A percentile compares a stretch with the other conserved stretches of the same genome.
Evolutionary conservation across 2,113 vertebrate species (phyloP).

Genomic region (Stegastes partitus): DNA sequence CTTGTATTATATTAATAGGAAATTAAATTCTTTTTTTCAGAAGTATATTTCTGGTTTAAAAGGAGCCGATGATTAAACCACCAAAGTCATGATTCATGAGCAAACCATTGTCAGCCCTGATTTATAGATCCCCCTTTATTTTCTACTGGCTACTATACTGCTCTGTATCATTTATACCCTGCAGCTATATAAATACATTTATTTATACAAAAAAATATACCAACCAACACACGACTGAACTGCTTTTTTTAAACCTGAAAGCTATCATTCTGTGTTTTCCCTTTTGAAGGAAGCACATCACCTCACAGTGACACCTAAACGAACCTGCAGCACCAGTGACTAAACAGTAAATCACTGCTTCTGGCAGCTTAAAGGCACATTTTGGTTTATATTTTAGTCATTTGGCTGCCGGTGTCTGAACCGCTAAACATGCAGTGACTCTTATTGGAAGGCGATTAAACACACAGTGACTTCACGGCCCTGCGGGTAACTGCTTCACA

Average conservation of each 20-base stretch:
- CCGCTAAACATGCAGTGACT: constrained; percentile 17
- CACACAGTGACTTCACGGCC: constrained; percentile 28
- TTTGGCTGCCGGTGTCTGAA: constrained; percentile 17
- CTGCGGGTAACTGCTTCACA: constrained; percentile 25
- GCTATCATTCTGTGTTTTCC: neutral
- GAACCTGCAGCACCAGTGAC: constrained; percentile 2
- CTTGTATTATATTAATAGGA: no score
- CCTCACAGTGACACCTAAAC: neutral
- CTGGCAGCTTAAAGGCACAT: neutral
- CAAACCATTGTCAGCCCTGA: neutral
- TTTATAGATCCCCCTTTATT: neutral
- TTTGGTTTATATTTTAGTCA: constrained; percentile 1
- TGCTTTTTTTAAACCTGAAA: neutral
- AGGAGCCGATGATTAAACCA: neutral
- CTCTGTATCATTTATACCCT: neutral
- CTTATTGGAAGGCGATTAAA: constrained; percentile 47
- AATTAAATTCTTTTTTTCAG: no score
- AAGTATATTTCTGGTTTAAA: neutral
- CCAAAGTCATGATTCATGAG: neutral
- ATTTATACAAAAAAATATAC: neutral
- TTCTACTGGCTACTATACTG: neutral
- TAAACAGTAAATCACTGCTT: neutral
- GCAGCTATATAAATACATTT: neutral
- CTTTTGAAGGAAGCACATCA: no score
- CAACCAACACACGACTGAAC: neutral